Base-by-base conservation (phyloP, 92 coral and sea anemone genomes). In the Bergia puertoricense region DNA sequence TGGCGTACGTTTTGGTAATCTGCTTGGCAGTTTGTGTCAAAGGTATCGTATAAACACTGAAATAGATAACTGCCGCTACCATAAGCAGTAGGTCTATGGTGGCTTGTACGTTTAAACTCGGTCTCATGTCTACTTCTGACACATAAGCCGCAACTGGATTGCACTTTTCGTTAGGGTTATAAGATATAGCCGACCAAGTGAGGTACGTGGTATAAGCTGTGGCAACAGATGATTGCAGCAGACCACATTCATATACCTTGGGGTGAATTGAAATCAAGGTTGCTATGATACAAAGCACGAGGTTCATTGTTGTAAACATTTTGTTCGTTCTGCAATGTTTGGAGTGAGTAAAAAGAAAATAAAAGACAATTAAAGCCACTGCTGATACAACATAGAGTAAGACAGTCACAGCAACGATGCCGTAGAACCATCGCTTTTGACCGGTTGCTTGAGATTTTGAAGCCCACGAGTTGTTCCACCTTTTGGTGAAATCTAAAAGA, bases 101-200 rank as follows among this genome's bases (percentile, higher is more conserved):
- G 23, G 99, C 99, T 89, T 97, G 99, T 6, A 95, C 87, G 82
- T 91, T 95, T 51, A 97, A 89, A 79, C 88, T 94, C 1, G 99
- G 99, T 46, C 99, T 85, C 99, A 97, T 97, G 85, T 97, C 99
- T 4, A 92, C 96, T 50, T 95, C 98, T 10, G 98, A 94, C 8
- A 97, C 90, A 89, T 89, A 97, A 7, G 94, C 94, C 7, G 99
- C 99, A 13, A 95, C 95, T 1, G 99, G 98, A 81, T 95, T 97
- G 77, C 99, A 97, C 40, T 91, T 92, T 48, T 97, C 99, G 69
- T 97, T 92, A 11, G 99, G 99, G 89, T 97, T 97, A 85, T 95
- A 94, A 5, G 99, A 95, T 41, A 97, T 65, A 9, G 96, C 99
- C 0, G 99, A 97, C 90, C 98, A 93, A 11, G 99, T 95, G 1